Base-by-base conservation (phyloP, 2,797 vertebrate genomes). In the Arrhamphus sclerolepis region DNA sequence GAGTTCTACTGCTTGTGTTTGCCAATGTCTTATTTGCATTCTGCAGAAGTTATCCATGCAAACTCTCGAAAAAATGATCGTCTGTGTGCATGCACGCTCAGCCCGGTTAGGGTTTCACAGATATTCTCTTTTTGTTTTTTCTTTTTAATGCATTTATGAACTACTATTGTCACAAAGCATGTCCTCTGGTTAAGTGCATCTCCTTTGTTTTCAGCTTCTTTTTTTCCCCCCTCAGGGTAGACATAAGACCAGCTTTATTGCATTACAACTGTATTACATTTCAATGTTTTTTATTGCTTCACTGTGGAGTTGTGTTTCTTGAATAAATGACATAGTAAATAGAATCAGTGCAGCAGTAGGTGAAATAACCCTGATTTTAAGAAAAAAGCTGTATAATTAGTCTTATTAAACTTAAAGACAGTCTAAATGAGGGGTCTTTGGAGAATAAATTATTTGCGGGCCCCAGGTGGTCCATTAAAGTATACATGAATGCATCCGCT, bases 21-120 rank as follows among this genome's bases (percentile, higher is more conserved):
- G 41, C 20, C 3, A 7, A n/a, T 34, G 11, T 53, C 56, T 52
- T 14, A 4, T 72, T 78, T 71, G 31, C 57, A 24, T 72, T 71
- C 49, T 46, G 17, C 70, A 48, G 65, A 49, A 28, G 18, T 41
- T 24, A 56, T 62, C 42, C 8, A 26, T 48, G 21, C 21, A 40
- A 18, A 5, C 60, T 40, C 26, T 24, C 51, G n/a, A n/a, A 10
- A 38, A 59, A 62, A 50, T 40, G 13, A 43, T 18, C 26, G 1
- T 6, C 10, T 44, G 3, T 54, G n/a, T 47, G 40, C 41, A 38
- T 22, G 55, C 44, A 2, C 1, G 1, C 13, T 24, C 3, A 29
- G 0, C 5, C 47, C 6, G 6, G 2, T 66, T 22, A 34, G 52
- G 56, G 29, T 59, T 61, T 57, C 48, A 39, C 40, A 44, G 52